Evolutionary conservation across 2,888 invertebrate genomes (phyloP).

Genomic region (Stegana nigrithorax): DNA sequence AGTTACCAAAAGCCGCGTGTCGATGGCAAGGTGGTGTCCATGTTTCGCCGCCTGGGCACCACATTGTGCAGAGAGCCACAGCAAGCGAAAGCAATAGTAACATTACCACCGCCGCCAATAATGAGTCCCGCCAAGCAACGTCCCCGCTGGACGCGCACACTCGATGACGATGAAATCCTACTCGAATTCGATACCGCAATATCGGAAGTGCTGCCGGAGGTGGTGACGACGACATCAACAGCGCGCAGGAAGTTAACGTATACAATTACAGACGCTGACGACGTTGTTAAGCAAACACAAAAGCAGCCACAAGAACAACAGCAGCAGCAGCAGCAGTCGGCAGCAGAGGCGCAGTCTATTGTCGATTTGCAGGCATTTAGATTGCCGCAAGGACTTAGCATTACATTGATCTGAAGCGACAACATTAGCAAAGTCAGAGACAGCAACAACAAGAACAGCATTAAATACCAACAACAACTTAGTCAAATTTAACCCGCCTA

Average conservation of each 20-base stretch:
- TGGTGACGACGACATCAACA: slow-evolving; percentile 11
- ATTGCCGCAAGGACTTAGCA: slow-evolving; percentile 55
- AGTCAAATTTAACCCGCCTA: slow-evolving; percentile 19
- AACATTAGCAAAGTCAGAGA: neutral
- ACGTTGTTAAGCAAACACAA: slow-evolving; percentile 21
- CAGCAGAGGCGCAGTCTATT: neutral
- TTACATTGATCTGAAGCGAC: slow-evolving; percentile 45
- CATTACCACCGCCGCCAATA: slow-evolving; percentile 41
- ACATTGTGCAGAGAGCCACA: slow-evolving; percentile 54
- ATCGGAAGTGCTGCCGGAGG: slow-evolving; percentile 64
- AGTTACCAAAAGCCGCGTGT: slow-evolving; percentile 54
- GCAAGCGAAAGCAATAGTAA: neutral
- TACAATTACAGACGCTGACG: slow-evolving; percentile 37
- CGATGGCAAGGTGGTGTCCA: slow-evolving; percentile 66
- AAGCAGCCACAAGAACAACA: slow-evolving; percentile 14
- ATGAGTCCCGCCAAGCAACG: slow-evolving; percentile 63
- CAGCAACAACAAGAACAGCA: neutral
- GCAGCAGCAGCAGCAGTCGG: neutral
- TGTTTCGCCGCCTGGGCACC: slow-evolving; percentile 65
- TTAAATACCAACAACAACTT: neutral
- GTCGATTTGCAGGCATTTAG: slow-evolving; percentile 37
- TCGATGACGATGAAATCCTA: slow-evolving; percentile 64
- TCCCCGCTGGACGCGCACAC: slow-evolving; percentile 55
- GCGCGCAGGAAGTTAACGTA: slow-evolving; percentile 42
- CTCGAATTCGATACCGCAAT: slow-evolving; percentile 66